Evolutionary conservation across 2,888 invertebrate species (phyloP), one percentile per base, ranked within the genome.

Genomic region (Brachylomia viminalis): DNA sequence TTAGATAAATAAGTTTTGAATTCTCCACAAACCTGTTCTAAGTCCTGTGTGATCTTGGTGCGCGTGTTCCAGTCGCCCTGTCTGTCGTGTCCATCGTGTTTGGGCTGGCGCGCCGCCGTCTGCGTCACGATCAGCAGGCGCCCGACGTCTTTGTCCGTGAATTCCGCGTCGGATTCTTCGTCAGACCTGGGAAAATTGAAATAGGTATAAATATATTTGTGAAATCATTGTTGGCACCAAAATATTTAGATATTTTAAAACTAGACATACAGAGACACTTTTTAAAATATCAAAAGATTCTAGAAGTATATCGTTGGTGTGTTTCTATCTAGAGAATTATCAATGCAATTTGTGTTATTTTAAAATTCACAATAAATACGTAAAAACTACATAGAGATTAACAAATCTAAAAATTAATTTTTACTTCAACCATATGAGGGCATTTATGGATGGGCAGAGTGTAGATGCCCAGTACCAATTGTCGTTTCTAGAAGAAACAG

Each of bases 111-210:
- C 93, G 91, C 91, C 8, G 91, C 84, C 2, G 94, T 91, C 97
- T 99, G 99, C 56, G 99, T 99, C 85, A 99, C 99, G 91, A 99
- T 99, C 80, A 99, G 97, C 91, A 99, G 97, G 91, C 99, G 98
- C 89, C 99, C 99, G 76, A 99, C 98, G 93, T 99, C 99, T 87
- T 98, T 97, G 95, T 99, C 99, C 83, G 98, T 98, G 89, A 99
- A 97, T 95, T 99, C 99, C 87, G 98, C 97, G 93, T 99, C 99
- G 54, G 98, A 98, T 82, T 98, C 98, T 88, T 97, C 98, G 91
- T 98, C 98, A 2, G 98, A 97, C 97, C 98, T 98, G 93, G 6
- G 33, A 33, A 2, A 23, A 2, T 11, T 5, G 59, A 33, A 59
- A n/a, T n/a, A 4, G 0, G n/a, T 52, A 52, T 4, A 52, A 23